Base-by-base conservation (phyloP, 2,113 vertebrate species). In the Mungos mungo region DNA sequence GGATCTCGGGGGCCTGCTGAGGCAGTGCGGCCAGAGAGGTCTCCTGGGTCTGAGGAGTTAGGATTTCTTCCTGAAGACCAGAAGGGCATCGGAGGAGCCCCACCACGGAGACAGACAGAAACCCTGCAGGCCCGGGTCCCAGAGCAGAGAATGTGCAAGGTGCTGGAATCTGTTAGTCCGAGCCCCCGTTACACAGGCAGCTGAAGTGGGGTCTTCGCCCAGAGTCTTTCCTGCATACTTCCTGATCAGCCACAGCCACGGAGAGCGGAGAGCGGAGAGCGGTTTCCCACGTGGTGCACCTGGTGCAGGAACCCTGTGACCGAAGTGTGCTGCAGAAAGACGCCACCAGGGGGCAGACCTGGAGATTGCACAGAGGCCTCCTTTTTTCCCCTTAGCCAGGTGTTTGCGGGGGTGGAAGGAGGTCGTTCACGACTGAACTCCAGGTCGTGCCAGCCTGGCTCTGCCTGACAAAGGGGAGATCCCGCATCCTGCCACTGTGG, bases 261-360 rank as follows among this genome's bases (percentile, higher is more conserved):
- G 60, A n/a, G 45, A 79, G 5, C 41, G 50, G 47, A n/a, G 60
- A n/a, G 45, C 3, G 50, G 60, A n/a, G 45, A 79, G 5, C 41
- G 50, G 47, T 5, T 21, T 19, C 76, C 45, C 27, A 2, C 47
- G 13, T 68, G 79, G 54, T 74, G 45, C 11, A 85, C 65, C 57
- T 74, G 41, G n/a, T 72, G 13, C 41, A 2, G 11, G 83, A 33
- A 14, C 88, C 21, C 65, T 84, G 31, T 63, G 35, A 89, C 23
- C 7, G 68, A 33, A 25, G 19, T 54, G 68, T 0, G 0, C 91
- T 89, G 9, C 57, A 45, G 63, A 80, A 87, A 96, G 69, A 66
- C 16, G 10, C 95, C 95, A 80, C 92, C 86, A 96, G 77, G 82
- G 97, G 97, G 93, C 80, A 31, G 63, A 47, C 47, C 65, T 41